Percentiles rank a stretch among this genome's conserved stretches.
These are phyloP conservation scores for Phrynocephalus forsythii DNA, from an alignment of 2,797 vertebrate species.

Conservation along the genomic window DNA sequence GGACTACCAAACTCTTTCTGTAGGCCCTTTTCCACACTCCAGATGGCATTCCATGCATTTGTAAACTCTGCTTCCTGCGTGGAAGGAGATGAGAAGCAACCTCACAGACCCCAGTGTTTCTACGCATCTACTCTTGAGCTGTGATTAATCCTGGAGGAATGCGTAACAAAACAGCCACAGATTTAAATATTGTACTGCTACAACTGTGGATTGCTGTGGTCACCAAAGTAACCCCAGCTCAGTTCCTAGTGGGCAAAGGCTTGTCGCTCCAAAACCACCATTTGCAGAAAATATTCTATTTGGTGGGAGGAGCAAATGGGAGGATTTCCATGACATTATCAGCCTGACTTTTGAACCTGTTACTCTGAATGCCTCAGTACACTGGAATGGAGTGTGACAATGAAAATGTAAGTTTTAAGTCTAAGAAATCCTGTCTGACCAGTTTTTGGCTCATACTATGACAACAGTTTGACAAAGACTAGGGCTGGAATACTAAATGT, in stretches of 20 bases:
- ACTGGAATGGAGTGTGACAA: neutral
- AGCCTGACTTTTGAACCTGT: neutral
- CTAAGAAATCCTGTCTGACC: neutral
- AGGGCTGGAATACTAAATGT: neutral
- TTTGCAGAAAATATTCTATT: neutral
- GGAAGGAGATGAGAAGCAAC: neutral
- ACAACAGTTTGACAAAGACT: neutral
- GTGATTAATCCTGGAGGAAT: neutral
- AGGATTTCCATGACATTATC: neutral
- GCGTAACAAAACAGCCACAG: neutral
- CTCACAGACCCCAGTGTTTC: neutral
- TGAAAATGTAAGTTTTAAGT: neutral
- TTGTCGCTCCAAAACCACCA: neutral
- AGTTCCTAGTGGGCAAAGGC: neutral
- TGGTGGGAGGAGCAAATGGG: neutral
- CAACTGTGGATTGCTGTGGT: neutral
- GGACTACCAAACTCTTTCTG: neutral
- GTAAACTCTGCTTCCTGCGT: neutral
- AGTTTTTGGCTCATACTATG: neutral
- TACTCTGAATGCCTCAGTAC: neutral
- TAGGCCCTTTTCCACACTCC: neutral
- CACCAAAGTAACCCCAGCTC: neutral
- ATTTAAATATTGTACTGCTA: neutral
- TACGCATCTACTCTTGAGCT: neutral
- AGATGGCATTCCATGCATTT: neutral